These are phyloP conservation scores for Thripadectes ignobilis DNA, from an alignment of 2,797 vertebrate species.

Conservation along the genomic window DNA sequence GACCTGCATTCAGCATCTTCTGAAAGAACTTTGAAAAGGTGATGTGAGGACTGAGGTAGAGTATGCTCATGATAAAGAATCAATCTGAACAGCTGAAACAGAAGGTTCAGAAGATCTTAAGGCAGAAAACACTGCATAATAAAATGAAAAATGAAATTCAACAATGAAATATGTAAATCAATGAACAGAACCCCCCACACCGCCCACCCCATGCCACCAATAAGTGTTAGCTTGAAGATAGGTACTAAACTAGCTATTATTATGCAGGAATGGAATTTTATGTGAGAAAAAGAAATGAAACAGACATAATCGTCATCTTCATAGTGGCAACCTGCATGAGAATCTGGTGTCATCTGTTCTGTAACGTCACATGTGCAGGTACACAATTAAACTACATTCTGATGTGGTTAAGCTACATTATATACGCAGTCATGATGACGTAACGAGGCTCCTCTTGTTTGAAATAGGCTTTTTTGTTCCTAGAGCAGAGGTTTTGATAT, in stretches of 20 bases:
- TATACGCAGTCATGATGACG: background rate
- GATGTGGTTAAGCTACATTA: background rate
- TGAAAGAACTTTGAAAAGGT: background rate
- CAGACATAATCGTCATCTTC: background rate
- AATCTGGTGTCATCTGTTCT: background rate
- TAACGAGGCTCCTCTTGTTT: background rate
- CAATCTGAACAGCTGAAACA: background rate
- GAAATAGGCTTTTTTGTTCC: background rate
- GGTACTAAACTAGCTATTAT: background rate
- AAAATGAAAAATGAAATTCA: background rate
- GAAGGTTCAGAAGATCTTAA: background rate
- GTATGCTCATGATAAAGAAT: background rate
- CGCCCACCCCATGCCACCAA: too few relatives aligned
- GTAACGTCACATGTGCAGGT: background rate
- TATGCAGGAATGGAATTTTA: background rate
- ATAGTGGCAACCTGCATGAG: background rate
- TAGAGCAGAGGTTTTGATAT: background rate
- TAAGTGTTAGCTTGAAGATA: background rate
- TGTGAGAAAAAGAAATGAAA: background rate
- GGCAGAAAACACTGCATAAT: background rate
- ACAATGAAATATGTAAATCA: background rate
- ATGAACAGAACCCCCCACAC: fast-evolving
- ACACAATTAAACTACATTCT: background rate
- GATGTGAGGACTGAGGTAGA: background rate
- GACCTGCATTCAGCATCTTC: background rate